A percentile compares a stretch with the other conserved stretches of the same genome.
Evolutionary conservation across 2,888 invertebrate genomes (phyloP).

Genomic region (Hyppa rectilinea): DNA sequence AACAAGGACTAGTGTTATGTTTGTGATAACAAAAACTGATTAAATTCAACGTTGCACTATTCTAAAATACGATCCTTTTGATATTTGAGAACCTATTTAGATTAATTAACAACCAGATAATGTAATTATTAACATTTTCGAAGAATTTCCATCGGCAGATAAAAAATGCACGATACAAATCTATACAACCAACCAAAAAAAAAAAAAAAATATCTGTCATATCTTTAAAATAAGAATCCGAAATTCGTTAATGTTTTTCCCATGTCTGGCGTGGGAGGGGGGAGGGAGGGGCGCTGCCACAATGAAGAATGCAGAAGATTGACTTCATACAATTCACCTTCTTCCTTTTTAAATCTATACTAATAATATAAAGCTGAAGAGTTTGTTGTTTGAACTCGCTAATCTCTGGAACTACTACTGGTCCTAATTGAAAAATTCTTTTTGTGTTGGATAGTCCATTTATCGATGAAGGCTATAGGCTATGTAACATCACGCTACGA

Average conservation of each 20-base stretch:
- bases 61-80: constrained; percentile 3
- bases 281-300: constrained; percentile 53
- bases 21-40: neutral
- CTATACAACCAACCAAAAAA: constrained; percentile 46
- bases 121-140: constrained; percentile 49
- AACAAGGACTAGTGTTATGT: neutral
- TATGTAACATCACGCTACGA: too few relatives aligned
- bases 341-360: too few relatives aligned
- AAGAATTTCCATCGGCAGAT: constrained; percentile 34
- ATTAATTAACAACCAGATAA: constrained; percentile 38
- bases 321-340: neutral
- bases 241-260: constrained; percentile 70
- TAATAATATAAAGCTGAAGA: too few relatives aligned
- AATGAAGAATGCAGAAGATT: constrained; percentile 19
- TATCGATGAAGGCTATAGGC: too few relatives aligned
- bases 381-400: too few relatives aligned
- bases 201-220: constrained; percentile 66
- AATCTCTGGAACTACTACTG: too few relatives aligned
- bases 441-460: too few relatives aligned
- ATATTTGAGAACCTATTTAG: constrained; percentile 40
- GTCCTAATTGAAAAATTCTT: too few relatives aligned
- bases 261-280: constrained; percentile 65
- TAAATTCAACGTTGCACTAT: neutral
- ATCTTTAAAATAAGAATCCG: constrained; percentile 62
- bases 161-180: constrained; percentile 55